A percentile compares a stretch with the other conserved stretches of the same genome.
phyloP scores from a whole-genome alignment of 2,113 vertebrate species.

The Leptodactylus fuscus region DNA sequence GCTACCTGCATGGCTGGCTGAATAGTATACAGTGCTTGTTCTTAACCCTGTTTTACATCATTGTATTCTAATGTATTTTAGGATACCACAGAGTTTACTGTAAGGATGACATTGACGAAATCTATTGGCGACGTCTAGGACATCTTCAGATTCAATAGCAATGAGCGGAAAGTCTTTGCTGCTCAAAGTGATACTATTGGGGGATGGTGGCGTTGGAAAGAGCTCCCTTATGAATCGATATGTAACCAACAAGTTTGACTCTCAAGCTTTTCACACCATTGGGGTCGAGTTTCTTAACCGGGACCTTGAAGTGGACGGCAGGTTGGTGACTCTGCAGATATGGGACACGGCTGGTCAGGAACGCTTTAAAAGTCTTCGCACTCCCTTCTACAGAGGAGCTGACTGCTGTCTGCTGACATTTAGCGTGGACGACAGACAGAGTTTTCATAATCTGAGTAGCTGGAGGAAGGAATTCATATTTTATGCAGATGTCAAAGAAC shows the following conservation, averaged over 20 bases:
- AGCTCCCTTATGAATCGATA: conserved; percentile 98
- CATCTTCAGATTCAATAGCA: conserved; percentile 61
- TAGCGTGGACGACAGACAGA: conserved; percentile 92
- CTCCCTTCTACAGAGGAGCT: conserved; percentile 94
- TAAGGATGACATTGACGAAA: too few relatives aligned
- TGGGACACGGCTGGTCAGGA: conserved; percentile 98
- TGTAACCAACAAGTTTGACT: conserved; percentile 96
- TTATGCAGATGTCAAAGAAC: conserved; percentile 92
- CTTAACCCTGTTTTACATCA: too few relatives aligned
- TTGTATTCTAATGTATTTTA: too few relatives aligned
- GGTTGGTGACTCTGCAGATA: conserved; percentile 94
- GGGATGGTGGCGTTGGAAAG: conserved; percentile 95
- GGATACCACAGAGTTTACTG: too few relatives aligned
- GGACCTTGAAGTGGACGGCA: conserved; percentile 93
- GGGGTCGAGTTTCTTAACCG: conserved; percentile 97
- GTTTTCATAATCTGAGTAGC: conserved; percentile 92
- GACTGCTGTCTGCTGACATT: conserved; percentile 98
- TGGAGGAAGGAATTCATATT: conserved; percentile 97
- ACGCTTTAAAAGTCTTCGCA: conserved; percentile 94
- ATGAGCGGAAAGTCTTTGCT: conserved; percentile 95
- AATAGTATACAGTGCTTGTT: too few relatives aligned
- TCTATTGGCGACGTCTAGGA: not conserved
- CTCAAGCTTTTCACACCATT: conserved; percentile 96
- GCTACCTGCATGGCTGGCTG: too few relatives aligned
- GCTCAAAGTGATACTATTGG: conserved; percentile 94